Conservation (phyloP, 2,113 vertebrate species). For the Oreochromis niloticus region DNA sequence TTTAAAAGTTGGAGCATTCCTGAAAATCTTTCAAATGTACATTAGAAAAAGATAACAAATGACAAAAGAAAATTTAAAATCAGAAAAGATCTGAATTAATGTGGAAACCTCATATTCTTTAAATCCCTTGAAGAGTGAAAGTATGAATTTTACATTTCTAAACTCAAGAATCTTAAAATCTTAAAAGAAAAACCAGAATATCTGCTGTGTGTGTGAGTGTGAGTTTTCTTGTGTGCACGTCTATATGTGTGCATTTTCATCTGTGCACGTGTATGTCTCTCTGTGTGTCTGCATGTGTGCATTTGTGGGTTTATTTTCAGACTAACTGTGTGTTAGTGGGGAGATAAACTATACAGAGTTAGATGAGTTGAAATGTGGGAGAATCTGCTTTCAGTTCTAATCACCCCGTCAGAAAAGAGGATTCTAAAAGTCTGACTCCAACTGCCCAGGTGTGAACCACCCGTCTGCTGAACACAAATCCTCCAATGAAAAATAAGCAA, state of each 20-base stretch:
- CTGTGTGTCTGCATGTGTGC: fast-evolving
- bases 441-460: neutral
- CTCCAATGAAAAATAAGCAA: neutral
- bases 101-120: neutral
- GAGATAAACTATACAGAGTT: neutral
- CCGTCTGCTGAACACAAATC: neutral
- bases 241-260: too few relatives aligned
- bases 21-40: neutral
- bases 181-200: neutral
- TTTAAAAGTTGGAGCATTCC: neutral
- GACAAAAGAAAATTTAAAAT: neutral
- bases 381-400: neutral
- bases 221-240: neutral
- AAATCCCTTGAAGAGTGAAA: neutral
- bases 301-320: neutral
- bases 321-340: neutral
- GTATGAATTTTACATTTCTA: neutral
- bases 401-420: neutral
- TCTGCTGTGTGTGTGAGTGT: fast-evolving
- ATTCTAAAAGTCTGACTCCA: neutral
- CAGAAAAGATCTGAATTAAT: neutral
- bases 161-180: neutral
- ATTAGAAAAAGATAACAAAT: neutral
- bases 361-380: neutral
- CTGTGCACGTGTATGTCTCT: neutral